Evolutionary conservation across 2,113 vertebrate genomes (phyloP).

Genomic region (Procavia capensis): DNA sequence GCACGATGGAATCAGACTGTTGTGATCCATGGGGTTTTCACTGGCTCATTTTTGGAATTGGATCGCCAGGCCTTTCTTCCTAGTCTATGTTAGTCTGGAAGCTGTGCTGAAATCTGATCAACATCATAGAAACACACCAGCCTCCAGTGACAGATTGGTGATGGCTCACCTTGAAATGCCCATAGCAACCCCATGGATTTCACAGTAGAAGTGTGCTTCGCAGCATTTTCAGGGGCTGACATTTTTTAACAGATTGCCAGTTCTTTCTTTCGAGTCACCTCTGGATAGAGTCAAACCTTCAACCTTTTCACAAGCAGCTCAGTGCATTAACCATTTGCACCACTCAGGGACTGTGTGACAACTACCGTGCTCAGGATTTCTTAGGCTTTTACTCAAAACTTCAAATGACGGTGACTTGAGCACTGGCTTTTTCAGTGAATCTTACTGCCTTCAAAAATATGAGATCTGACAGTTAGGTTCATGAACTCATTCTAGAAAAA

Average conservation of each 20-base stretch:
- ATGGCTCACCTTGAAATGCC: neutral
- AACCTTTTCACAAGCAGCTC: neutral
- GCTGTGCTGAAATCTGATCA: neutral
- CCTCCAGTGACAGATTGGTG: neutral
- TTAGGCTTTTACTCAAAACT: neutral
- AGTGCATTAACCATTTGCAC: neutral
- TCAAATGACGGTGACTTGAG: neutral
- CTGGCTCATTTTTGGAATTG: neutral
- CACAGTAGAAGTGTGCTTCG: neutral
- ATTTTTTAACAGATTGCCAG: neutral
- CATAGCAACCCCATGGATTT: neutral
- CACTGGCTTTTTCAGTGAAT: neutral
- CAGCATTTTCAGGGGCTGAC: neutral
- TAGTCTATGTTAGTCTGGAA: neutral
- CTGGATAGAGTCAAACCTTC: neutral
- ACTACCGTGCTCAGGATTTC: neutral
- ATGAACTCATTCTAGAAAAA: too few species aligned
- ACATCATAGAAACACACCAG: neutral
- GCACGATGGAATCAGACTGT: too few species aligned
- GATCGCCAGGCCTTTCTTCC: neutral
- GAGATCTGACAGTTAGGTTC: too few species aligned
- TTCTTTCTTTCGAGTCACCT: neutral
- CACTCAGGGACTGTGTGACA: neutral
- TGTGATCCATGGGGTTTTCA: neutral
- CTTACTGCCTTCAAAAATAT: neutral